Evolutionary conservation across 64 coral and sea anemone species (phyloP).

Genomic region (Montipora capricornis): DNA sequence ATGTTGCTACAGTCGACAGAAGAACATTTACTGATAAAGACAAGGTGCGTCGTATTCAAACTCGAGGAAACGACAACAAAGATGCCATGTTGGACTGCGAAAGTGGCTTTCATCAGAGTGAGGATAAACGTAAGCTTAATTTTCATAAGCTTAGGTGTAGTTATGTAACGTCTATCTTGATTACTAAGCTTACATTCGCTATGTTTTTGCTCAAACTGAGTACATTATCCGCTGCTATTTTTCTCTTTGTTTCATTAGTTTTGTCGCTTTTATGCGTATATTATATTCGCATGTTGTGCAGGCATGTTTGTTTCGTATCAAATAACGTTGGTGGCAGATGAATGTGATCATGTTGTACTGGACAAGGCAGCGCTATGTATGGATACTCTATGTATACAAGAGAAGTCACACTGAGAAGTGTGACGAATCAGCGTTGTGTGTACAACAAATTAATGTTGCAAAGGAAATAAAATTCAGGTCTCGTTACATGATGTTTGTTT

Average conservation of each 20-base stretch:
- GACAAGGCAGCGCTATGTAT: not conserved
- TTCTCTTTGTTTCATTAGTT: not conserved
- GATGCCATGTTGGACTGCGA: not conserved
- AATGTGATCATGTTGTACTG: not conserved
- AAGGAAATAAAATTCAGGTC: constrained; percentile 8
- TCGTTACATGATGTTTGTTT: not conserved
- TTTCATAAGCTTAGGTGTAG: no score
- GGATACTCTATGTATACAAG: not conserved
- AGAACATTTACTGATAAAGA: no score
- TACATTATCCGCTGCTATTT: not conserved
- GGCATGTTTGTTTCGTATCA: not conserved
- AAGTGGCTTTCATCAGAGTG: not conserved
- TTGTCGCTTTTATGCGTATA: not conserved
- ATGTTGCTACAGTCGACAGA: no score
- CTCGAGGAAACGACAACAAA: not conserved
- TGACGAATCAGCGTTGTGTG: not conserved
- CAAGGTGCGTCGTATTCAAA: no score
- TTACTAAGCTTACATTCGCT: not conserved
- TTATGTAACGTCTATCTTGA: not conserved
- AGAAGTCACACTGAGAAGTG: not conserved
- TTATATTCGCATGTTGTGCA: not conserved
- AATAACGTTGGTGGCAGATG: not conserved
- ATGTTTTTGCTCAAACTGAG: not conserved
- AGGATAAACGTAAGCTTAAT: not conserved
- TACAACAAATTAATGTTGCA: not conserved